Conservation (phyloP, 2,797 vertebrate species). For the Clarias pachynema region DNA sequence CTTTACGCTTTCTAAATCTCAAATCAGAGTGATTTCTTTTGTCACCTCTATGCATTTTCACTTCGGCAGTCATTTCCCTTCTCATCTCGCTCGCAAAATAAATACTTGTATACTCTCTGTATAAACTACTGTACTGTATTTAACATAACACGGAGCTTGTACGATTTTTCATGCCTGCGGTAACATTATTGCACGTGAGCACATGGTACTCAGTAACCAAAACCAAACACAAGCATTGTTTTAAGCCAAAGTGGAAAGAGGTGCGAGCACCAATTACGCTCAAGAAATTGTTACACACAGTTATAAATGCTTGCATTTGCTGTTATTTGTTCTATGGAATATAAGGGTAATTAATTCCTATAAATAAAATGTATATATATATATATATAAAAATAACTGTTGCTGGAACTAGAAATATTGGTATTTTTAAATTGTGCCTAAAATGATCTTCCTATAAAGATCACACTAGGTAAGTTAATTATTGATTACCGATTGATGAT, state of each 20-base stretch:
- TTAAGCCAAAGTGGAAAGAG: background rate
- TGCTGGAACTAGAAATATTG: background rate
- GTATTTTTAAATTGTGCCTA: background rate
- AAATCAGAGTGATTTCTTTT: conserved; percentile 14
- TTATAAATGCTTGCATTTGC: background rate
- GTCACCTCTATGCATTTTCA: conserved; percentile 13
- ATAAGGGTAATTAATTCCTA: background rate
- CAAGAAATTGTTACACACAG: no score
- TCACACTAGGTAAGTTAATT: background rate
- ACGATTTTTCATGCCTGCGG: background rate
- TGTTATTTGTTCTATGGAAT: background rate
- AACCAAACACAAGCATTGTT: background rate
- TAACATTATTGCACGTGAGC: background rate
- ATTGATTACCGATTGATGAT: no score
- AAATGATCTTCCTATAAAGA: background rate
- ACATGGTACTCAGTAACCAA: background rate
- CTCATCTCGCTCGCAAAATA: background rate
- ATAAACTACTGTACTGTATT: background rate
- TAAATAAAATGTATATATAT: background rate
- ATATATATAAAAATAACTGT: background rate
- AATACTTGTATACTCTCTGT: background rate
- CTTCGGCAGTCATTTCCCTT: background rate
- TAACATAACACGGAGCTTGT: background rate
- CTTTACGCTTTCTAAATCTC: background rate
- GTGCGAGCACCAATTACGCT: background rate